These are phyloP conservation scores for Poeciliopsis prolifica DNA, from an alignment of 2,113 vertebrate genomes.

Conservation along the genomic window DNA sequence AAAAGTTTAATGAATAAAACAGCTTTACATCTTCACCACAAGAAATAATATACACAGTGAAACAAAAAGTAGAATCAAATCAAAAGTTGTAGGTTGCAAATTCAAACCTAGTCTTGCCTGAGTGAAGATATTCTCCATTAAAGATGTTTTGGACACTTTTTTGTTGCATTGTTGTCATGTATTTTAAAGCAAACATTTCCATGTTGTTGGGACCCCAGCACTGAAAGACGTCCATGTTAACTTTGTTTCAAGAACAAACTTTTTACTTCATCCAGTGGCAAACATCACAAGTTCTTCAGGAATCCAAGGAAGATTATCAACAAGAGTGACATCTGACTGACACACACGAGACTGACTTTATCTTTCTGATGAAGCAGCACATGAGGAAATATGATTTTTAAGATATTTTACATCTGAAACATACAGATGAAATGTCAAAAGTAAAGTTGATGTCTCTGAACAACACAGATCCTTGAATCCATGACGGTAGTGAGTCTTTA, in stretches of 20 bases:
- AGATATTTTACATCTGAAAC: neutral
- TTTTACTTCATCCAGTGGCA: neutral
- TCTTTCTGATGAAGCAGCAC: neutral
- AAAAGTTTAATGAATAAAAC: slow-evolving; percentile 66
- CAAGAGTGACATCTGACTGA: neutral
- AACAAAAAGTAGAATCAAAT: slow-evolving; percentile 13
- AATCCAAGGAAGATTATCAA: neutral
- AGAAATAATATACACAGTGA: slow-evolving; percentile 62
- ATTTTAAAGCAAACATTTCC: neutral
- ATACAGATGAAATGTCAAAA: neutral
- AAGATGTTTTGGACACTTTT: neutral
- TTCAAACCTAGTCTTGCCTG: neutral
- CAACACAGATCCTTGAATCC: slow-evolving; percentile 17
- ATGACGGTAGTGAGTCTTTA: slow-evolving; percentile 45
- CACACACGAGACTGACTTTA: neutral
- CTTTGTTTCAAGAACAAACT: neutral
- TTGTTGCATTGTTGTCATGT: neutral
- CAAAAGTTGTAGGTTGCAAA: slow-evolving; percentile 12
- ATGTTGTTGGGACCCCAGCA: neutral
- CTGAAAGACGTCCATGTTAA: neutral
- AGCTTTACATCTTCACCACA: slow-evolving; percentile 33
- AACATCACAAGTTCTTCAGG: neutral
- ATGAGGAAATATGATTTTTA: neutral
- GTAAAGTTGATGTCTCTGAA: neutral
- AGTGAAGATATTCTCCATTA: neutral